Evolutionary conservation across 2,888 invertebrate species (phyloP).

Genomic region (Aromia moschata): DNA sequence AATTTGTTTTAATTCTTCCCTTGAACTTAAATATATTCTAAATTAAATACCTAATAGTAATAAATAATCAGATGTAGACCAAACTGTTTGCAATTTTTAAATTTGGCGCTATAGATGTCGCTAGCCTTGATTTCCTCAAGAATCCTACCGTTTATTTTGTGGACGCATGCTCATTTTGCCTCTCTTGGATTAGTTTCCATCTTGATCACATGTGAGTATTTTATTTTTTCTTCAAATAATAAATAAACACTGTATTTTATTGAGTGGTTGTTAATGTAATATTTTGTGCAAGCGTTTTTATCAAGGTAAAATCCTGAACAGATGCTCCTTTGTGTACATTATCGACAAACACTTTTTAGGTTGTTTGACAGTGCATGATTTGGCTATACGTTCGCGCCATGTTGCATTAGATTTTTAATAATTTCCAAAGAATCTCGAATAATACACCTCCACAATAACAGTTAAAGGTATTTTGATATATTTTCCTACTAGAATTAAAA

Average conservation of each 20-base stretch:
- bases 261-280: slow-evolving; percentile 18
- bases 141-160: slow-evolving; percentile 46
- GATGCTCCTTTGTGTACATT: slow-evolving; percentile 30
- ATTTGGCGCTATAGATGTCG: slow-evolving; percentile 45
- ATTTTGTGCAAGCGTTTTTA: slow-evolving; percentile 29
- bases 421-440: slow-evolving; percentile 30
- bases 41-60: no score
- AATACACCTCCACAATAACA: slow-evolving; percentile 13
- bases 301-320: slow-evolving; percentile 30
- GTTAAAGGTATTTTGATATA: slow-evolving; percentile 17
- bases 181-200: slow-evolving; percentile 89
- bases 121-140: slow-evolving; percentile 41
- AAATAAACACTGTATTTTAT: slow-evolving; percentile 63
- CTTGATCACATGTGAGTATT: slow-evolving; percentile 91
- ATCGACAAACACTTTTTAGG: slow-evolving; percentile 39
- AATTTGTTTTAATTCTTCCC: no score
- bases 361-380: slow-evolving; percentile 62
- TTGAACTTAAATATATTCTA: no score
- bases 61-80: neutral
- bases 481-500: slow-evolving; percentile 9
- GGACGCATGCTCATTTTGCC: slow-evolving; percentile 76
- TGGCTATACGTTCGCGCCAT: slow-evolving; percentile 66
- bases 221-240: slow-evolving; percentile 62
- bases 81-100: slow-evolving; percentile 32
- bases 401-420: slow-evolving; percentile 59